Evolutionary conservation across 2,113 vertebrate species (phyloP), one percentile per base, ranked within the genome.

Genomic region (Cephalopterus ornatus): DNA sequence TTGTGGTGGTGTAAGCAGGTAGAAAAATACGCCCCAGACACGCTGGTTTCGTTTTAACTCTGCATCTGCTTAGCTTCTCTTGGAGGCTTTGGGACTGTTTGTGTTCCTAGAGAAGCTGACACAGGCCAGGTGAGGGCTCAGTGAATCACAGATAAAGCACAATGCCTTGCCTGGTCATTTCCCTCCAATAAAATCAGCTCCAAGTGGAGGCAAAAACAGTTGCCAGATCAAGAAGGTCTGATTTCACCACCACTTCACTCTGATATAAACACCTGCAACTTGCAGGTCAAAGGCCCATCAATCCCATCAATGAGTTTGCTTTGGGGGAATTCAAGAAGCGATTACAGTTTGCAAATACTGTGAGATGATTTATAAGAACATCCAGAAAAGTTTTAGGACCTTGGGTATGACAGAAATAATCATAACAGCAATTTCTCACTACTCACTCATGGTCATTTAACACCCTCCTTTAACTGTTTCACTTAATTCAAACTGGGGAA

Each of bases 291-390:
- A 94, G 73, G 70, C 93, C 44, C 56, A 61, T 66, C 84, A 89
- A 12, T 49, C 56, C 76, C 62, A 67, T 26, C 0, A 30, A 10
- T 30, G 5, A 93, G 71, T 68, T 87, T 85, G 37, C 74, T 53
- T 70, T 85, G 66, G 73, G 47, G 73, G 91, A 95, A 95, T 70
- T 92, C 92, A 94, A 96, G 93, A 85, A 87, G 62, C 53, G 91
- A 68, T 79, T 58, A 61, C 44, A 61, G 85, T 93, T 94, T 75
- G 66, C 87, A 92, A 95, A 88, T 85, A 84, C 32, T 79, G 46
- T 79, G 49, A 87, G 81, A 68, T 70, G 53, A 93, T 89, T 91
- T 91, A 89, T 73, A 85, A 89, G 46, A 83, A 85, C 49, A 93
- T 42, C 9, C 44, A 85, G 62, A 81, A 85, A 81, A 49, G 33